Evolutionary conservation across 2,888 invertebrate species (phyloP), one percentile per base, ranked within the genome.

Genomic region (Clitarchus hookeri): DNA sequence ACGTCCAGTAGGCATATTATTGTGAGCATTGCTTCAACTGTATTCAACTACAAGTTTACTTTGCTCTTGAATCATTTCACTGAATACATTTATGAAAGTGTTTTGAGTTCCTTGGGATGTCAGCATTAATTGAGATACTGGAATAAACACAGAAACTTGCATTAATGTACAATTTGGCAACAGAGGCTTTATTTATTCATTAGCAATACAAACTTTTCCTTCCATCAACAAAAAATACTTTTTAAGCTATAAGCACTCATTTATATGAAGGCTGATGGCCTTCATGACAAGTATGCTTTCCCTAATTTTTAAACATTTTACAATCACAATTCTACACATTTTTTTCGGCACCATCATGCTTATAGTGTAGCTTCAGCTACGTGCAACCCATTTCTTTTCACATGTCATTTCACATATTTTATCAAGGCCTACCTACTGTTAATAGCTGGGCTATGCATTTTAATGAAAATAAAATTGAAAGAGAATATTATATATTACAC

Each of bases 401-500:
- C 80, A 36, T 44, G 36, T 44, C 84, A 25, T 65, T 27, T 12
- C 82, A 82, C 16, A 25, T 82, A 82, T 25, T 78, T 26, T 78
- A 78, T 78, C 11, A 36, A 25, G 78, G 44, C 36, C 83, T 26
- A 26, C 44, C 80, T 36, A 80, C 36, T 80, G 80, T 80, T 83
- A 36, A 83, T 83, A 83, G 83, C 83, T 83, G 83, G 83, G 36
- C 54, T 26, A 54, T 13, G 77, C 84, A 27, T 65, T 84, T 84
- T 48, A 26, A 54, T 54, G 84, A 48, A 84, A 48, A 54, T 44
- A 84, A 44, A 48, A 44, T 44, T 36, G 27, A 84, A 26, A 84
- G 54, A 12, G 12, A 54, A 27, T 13, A 77, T 84, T 80, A 80
- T 78, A 79, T 84, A 84, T 53, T 86, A 86, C 84, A 84, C 84